A percentile compares a stretch with the other conserved stretches of the same genome.
These are phyloP conservation scores for Callyntrura guangdongensis DNA, from an alignment of 2,888 invertebrate genomes.

Conservation along the genomic window DNA sequence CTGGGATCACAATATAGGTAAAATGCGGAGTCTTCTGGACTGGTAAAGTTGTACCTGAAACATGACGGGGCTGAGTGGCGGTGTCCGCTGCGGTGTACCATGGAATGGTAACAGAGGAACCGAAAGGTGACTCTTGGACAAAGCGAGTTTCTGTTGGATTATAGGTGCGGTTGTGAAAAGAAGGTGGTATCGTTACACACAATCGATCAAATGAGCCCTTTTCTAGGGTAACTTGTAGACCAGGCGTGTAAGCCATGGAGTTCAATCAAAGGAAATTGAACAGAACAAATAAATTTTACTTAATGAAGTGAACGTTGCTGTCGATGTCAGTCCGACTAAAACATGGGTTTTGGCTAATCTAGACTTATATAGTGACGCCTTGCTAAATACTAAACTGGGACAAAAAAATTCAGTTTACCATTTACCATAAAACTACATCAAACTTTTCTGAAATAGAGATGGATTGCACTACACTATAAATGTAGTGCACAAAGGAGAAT, in stretches of 20 bases:
- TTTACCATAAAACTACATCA: no score
- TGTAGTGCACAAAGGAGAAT: not conserved
- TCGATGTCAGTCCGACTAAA: not conserved
- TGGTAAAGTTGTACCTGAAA: constrained; percentile 25
- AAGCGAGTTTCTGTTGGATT: constrained; percentile 63
- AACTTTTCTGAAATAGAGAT: no score
- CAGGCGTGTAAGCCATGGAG: constrained; percentile 60
- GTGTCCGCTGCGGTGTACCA: constrained; percentile 22
- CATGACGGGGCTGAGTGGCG: not conserved
- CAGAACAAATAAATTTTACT: not conserved
- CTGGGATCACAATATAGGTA: constrained; percentile 51
- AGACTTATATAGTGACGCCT: no score
- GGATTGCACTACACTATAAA: not conserved
- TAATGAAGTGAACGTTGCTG: not conserved
- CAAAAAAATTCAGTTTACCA: no score
- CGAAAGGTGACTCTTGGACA: constrained; percentile 69
- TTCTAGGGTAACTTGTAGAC: constrained; percentile 46
- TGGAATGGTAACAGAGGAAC: constrained; percentile 58
- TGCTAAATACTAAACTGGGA: no score
- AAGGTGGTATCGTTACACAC: constrained; percentile 30
- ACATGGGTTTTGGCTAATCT: not conserved
- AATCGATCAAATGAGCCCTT: constrained; percentile 56
- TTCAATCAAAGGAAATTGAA: not conserved
- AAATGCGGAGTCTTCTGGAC: constrained; percentile 64
- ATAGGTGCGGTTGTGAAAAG: constrained; percentile 59